Conservation (phyloP, 2,113 vertebrate genomes). For the Xiphophorus hellerii region DNA sequence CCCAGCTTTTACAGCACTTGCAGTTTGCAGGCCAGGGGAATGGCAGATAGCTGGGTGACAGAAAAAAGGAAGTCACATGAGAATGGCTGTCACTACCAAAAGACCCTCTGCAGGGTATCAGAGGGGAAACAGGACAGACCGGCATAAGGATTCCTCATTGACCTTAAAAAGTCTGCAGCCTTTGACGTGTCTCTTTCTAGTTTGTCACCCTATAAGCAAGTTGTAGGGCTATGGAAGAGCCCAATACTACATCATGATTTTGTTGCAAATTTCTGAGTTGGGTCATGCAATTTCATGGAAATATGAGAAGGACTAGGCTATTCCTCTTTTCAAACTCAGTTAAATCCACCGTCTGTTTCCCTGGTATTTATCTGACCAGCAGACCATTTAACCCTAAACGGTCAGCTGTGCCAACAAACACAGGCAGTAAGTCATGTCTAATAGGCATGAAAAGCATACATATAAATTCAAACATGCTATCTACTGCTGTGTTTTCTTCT, state of each 20-base stretch:
- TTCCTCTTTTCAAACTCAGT: conserved; percentile 73
- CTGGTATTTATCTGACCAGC: conserved; percentile 73
- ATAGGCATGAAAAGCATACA: conserved; percentile 65
- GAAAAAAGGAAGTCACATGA: conserved; percentile 42
- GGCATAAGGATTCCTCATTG: conserved; percentile 35
- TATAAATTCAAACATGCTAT: conserved; percentile 47
- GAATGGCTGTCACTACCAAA: conserved; percentile 46
- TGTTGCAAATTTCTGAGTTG: conserved; percentile 51
- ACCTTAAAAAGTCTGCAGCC: conserved; percentile 61
- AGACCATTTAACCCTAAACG: conserved; percentile 51
- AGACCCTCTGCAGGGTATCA: conserved; percentile 53
- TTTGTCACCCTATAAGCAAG: conserved; percentile 56
- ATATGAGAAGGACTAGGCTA: conserved; percentile 14
- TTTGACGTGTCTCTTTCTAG: conserved; percentile 63
- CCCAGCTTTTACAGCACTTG: conserved; percentile 47
- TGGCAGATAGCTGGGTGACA: conserved; percentile 29
- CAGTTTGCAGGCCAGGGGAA: conserved; percentile 36
- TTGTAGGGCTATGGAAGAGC: conserved; percentile 11
- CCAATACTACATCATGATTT: conserved; percentile 30
- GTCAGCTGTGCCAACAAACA: conserved; percentile 69
- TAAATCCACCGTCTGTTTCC: conserved; percentile 62
- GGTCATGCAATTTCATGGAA: conserved; percentile 39
- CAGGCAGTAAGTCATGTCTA: conserved; percentile 57
- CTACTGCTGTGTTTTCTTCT: conserved; percentile 16
- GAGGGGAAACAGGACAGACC: conserved; percentile 40